A percentile compares a stretch with the other conserved stretches of the same genome.
Conservation (phyloP, 2,888 invertebrate genomes). For the Drosophila ochracea region DNA sequence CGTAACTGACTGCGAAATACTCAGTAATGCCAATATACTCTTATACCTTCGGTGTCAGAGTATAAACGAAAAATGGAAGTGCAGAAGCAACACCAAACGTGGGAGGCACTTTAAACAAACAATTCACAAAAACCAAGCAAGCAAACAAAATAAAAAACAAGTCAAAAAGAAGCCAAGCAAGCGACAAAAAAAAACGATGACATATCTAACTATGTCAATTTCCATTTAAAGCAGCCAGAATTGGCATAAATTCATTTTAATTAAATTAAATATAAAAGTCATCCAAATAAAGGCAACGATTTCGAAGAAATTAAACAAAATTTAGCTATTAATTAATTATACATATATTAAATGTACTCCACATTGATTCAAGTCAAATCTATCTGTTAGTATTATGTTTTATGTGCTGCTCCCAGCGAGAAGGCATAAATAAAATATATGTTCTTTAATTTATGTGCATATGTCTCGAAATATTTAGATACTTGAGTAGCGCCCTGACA, state of each 20-base stretch:
- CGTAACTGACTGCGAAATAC: not conserved
- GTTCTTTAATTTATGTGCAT: constrained; percentile 12
- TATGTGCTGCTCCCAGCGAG: not conserved
- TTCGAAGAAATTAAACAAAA: not conserved
- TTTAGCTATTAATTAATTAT: not conserved
- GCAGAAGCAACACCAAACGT: constrained; percentile 50
- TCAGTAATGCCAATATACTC: not conserved
- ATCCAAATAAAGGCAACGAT: constrained; percentile 7
- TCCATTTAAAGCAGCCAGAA: constrained; percentile 61
- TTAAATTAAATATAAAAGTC: constrained; percentile 65
- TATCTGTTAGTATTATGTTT: not conserved
- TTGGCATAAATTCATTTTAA: constrained; percentile 64
- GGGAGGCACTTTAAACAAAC: constrained; percentile 57
- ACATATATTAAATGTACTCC: not conserved
- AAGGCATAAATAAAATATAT: constrained; percentile 20
- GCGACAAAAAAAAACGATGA: constrained; percentile 28
- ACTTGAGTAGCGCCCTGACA: constrained; percentile 44
- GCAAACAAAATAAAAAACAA: constrained; percentile 7
- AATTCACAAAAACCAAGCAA: constrained; percentile 25
- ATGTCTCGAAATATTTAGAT: not conserved
- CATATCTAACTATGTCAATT: constrained; percentile 66
- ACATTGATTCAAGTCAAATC: not conserved
- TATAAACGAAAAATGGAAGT: constrained; percentile 10
- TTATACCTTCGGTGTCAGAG: not conserved
- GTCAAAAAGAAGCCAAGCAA: constrained; percentile 55